Base-by-base conservation (phyloP, 2,797 vertebrate species). In the Limosa lapponica region DNA sequence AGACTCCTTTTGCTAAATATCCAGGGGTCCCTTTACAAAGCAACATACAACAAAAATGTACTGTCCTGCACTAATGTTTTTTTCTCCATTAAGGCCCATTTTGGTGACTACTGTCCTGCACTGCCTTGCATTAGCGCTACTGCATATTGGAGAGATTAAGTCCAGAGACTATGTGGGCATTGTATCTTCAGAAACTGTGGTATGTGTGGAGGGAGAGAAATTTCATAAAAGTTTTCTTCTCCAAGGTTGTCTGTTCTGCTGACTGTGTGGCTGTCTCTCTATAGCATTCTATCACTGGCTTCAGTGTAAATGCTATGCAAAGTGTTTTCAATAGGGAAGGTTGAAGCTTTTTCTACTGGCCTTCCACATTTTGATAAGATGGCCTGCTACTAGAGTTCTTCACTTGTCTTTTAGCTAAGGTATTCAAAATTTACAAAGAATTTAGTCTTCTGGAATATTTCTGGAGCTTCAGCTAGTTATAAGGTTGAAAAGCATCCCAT, bases 61-160 rank as follows among this genome's bases (percentile, higher is more conserved):
- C 46, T 54, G 16, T n/a, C 44, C 51, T 10, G 39, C 23, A 37
- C 10, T 20, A 69, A 15, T 0, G 0, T 1, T 22, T 48, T 37
- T 44, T 16, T 7, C 41, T 72, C 36, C 7, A 4, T 48, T 28
- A 44, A 37, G 39, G 9, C 24, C 24, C 25, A n/a, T 28, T 82
- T 51, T n/a, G 37, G 4, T 34, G 36, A 32, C 17, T 48, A 9
- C 10, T 65, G 34, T 28, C 22, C 49, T 18, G 39, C 44, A 36
- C 10, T 11, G 61, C 39, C 20, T 46, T 51, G 5, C 23, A n/a
- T 46, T 57, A 62, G 8, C 72, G 32, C 10, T 46, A 19, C 20
- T n/a, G 30, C 30, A 25, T 23, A 32, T 11, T 22, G 28, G 30
- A 55, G 39, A 75, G 22, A 34, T 18, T 27, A 72, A 36, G 57